A percentile compares a stretch with the other conserved stretches of the same genome.
These are phyloP conservation scores for Aplysina aerophoba DNA, from an alignment of 37 sponge, comb jelly and placozoan species.

Conservation along the genomic window DNA sequence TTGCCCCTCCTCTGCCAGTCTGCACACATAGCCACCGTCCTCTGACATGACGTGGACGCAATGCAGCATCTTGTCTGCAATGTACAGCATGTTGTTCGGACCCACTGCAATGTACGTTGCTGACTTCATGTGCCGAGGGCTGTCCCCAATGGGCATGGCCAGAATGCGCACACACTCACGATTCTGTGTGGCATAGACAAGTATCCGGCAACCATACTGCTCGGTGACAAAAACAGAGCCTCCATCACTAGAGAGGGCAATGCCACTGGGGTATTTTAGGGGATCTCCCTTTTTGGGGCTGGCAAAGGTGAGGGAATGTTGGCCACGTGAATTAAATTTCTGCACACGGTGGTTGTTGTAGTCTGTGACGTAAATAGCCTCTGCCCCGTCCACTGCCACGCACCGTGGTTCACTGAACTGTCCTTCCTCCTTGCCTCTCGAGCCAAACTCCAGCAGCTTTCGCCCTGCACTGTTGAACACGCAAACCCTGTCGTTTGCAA, in stretches of 20 bases:
- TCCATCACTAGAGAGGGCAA: background rate
- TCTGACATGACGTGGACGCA: slow-evolving; percentile 11
- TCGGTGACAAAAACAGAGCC: background rate
- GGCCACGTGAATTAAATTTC: background rate
- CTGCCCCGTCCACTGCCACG: slow-evolving; percentile 2
- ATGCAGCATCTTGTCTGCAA: slow-evolving; percentile 15
- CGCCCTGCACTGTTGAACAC: background rate
- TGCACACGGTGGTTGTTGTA: slow-evolving; percentile 35
- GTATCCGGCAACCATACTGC: background rate
- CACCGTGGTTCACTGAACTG: slow-evolving; percentile 21
- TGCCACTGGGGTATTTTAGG: background rate
- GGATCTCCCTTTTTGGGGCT: background rate
- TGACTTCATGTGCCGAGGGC: background rate
- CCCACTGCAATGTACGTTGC: background rate
- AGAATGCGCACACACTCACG: background rate
- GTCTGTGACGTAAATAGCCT: slow-evolving; percentile 6
- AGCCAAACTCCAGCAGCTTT: slow-evolving; percentile 1
- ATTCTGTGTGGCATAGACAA: background rate
- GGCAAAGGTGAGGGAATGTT: background rate
- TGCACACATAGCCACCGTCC: background rate
- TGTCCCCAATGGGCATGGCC: background rate
- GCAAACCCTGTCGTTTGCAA: slow-evolving; percentile 4
- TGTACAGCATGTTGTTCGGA: slow-evolving; percentile 7
- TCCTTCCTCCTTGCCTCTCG: background rate
- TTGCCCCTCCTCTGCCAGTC: background rate